Evolutionary conservation across 1,140 invertebrate genomes (phyloP), one percentile per base, ranked within the genome.

Genomic region (Drosophila leontia): DNA sequence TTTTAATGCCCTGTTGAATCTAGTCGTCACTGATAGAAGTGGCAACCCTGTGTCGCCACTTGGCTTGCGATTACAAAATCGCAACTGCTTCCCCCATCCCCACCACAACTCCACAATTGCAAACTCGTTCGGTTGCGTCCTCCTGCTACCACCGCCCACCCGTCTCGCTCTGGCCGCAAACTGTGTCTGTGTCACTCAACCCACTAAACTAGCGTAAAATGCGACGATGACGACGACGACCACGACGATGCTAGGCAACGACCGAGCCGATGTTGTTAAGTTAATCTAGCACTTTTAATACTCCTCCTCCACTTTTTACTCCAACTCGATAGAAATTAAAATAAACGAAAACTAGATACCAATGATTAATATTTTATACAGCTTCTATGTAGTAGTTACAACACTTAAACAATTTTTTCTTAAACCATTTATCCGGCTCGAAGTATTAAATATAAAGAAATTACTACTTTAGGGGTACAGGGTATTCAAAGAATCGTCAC

Each of bases 171-270:
- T 58, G 57, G 75, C 79, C 64, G 64, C 81, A 88, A 90, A 88
- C 85, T 85, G 85, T 91, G 85, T 91, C 86, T 90, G 85, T 90
- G 85, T 90, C 85, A 90, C 85, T 90, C 85, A 90, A 90, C 85
- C 85, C 85, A 90, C 85, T 90, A 90, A 90, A 90, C 85, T 88
- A 82, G 85, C 81, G 76, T 78, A 88, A 71, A 71, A 70, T 61
- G 81, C 78, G 68, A 60, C 63, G 81, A 58, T 47, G 67, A 68
- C 51, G 17, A 68, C 57, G 17, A 55, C 51, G 41, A 45, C 26
- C 37, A 55, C 44, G 56, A 75, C 34, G 56, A 55, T 37, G 79
- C 70, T 48, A 53, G 70, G 78, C 79, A 75, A 75, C 67, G 63
- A 44, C 61, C 64, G 17, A 37, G 34, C 29, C 4, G 42, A 29